Evolutionary conservation across 2,797 vertebrate genomes (phyloP), one percentile per base, ranked within the genome.

Genomic region (Tokudaia muenninki): DNA sequence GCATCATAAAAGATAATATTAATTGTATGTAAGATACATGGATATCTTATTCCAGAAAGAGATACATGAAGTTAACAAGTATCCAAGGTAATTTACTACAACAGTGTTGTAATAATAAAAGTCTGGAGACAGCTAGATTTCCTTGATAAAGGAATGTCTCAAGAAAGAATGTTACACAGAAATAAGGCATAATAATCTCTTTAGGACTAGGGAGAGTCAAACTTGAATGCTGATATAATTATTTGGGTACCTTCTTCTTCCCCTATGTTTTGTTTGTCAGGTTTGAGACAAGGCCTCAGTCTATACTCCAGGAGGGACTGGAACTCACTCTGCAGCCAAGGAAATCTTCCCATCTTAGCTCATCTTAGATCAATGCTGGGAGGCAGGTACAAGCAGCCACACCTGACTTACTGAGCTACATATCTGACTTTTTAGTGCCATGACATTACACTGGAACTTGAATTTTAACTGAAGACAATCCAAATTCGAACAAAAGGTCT

Each of bases 381-480:
- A 87, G 9, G 31, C 67, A 74, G 50, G 86, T 19, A 29, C 6
- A 16, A 74, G 44, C 24, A 47, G 21, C 22, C 70, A 37, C 22
- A 29, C 34, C 67, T 55, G 22, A 65, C 87, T 94, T 47, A 47
- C 31, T 84, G 16, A 67, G 57, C 29, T 63, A 57, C 1, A 11
- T 31, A 67, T 31, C 65, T 67, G 59, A 70, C 41, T 67, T 84
- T 3, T 52, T 86, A 47, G 22, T 21, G 6, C 57, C 16, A 77
- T 55, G n/a, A 59, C 19, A 74, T 57, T 57, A 61, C 47, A 61
- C 19, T 65, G 16, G 75, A 84, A 67, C 55, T 55, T 59, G 22
- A 90, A 84, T 59, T 91, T 94, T 72, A 65, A 47, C 65, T 44
- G 91, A 95, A 83, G 31, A 91, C 21, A 79, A 94, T 63, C 22